phyloP scores from a whole-genome alignment of 1,140 invertebrate species.

The Diploscapter pachys region DNA sequence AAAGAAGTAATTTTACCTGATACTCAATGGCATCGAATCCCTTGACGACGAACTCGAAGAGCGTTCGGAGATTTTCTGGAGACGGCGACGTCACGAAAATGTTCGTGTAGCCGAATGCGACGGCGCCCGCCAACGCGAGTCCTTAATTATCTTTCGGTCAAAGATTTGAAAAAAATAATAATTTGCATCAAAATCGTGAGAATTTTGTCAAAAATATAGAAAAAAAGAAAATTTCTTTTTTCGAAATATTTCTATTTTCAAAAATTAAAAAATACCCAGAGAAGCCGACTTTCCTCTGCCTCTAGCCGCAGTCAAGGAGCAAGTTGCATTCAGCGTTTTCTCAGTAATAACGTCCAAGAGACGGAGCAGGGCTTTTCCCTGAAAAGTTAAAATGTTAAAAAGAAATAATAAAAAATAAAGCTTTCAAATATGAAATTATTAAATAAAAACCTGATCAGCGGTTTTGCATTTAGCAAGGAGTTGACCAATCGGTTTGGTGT shows the following conservation, averaged over 20 bases:
- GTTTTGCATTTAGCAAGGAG: slow-evolving; percentile 89
- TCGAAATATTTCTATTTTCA: background rate
- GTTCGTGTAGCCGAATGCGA: slow-evolving; percentile 82
- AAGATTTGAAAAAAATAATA: background rate
- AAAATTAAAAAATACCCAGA: slow-evolving; percentile 59
- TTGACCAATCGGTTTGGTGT: slow-evolving; percentile 82
- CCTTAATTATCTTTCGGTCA: slow-evolving; percentile 57
- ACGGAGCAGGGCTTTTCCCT: slow-evolving; percentile 70
- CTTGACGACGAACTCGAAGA: slow-evolving; percentile 97
- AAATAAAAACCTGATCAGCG: slow-evolving; percentile 73
- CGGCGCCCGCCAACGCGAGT: slow-evolving; percentile 73
- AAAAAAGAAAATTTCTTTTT: background rate
- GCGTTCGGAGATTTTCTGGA: slow-evolving; percentile 94
- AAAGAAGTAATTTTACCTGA: slow-evolving; percentile 61
- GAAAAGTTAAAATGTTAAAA: slow-evolving; percentile 69
- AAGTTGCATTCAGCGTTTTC: slow-evolving; percentile 81
- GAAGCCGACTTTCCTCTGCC: slow-evolving; percentile 97
- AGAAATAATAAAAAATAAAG: slow-evolving; percentile 1
- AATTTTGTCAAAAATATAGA: background rate
- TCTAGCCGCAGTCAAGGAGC: slow-evolving; percentile 89
- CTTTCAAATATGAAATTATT: background rate
- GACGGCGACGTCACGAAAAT: slow-evolving; percentile 96
- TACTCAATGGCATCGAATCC: slow-evolving; percentile 90
- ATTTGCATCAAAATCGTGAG: background rate
- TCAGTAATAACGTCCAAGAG: slow-evolving; percentile 93